A percentile compares a stretch with the other conserved stretches of the same genome.
Conservation (phyloP, 2,797 vertebrate genomes). For the Coccyzus lansbergi region DNA sequence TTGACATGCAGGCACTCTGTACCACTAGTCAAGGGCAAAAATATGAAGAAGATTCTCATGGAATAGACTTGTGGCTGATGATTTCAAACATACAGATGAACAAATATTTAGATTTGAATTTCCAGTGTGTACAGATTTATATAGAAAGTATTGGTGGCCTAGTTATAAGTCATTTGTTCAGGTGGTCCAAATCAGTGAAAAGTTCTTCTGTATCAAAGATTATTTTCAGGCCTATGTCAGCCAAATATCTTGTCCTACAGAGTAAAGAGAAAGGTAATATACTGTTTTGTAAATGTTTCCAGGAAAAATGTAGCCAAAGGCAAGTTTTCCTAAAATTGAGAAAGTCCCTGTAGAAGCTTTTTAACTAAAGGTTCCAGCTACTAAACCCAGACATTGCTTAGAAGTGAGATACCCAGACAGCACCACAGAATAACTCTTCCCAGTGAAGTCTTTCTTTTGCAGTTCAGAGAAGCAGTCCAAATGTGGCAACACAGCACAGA, state of each 20-base stretch:
- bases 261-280: neutral
- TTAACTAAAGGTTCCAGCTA: neutral
- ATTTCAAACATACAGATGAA: neutral
- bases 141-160: neutral
- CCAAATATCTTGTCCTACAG: neutral
- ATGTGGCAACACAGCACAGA: neutral
- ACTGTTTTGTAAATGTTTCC: neutral
- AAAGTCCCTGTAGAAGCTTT: neutral
- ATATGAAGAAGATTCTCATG: neutral
- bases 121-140: neutral
- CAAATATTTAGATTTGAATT: neutral
- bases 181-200: neutral
- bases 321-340: neutral
- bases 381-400: neutral
- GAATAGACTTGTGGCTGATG: neutral
- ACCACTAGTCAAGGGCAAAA: neutral
- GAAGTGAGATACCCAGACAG: neutral
- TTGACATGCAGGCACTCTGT: neutral
- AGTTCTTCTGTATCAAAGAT: neutral
- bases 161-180: neutral
- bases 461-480: neutral
- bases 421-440: neutral
- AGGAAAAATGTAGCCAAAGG: neutral
- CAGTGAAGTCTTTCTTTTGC: neutral
- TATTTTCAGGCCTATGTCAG: neutral